Evolutionary conservation across 2,113 vertebrate species (phyloP).

Genomic region (Hirundichthys speculiger): DNA sequence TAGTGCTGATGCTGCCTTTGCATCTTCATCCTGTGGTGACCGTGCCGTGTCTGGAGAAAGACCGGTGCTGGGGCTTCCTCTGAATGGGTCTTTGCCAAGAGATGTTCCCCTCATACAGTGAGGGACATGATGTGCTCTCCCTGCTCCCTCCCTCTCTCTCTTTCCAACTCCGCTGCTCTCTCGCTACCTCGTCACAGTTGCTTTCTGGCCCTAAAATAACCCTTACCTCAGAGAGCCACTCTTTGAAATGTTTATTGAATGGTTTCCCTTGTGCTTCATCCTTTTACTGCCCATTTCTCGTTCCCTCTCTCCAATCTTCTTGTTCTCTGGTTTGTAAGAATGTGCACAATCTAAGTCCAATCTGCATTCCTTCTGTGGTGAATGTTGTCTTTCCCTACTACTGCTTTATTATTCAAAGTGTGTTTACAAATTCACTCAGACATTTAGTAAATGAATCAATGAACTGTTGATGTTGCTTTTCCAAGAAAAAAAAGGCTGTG

Average conservation of each 20-base stretch:
- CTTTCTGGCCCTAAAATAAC: slow-evolving; percentile 72
- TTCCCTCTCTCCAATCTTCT: slow-evolving; percentile 19
- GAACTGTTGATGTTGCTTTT: slow-evolving; percentile 10
- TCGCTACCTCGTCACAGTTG: slow-evolving; percentile 59
- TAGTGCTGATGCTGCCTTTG: slow-evolving; percentile 25
- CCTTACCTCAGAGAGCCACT: slow-evolving; percentile 55
- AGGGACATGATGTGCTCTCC: slow-evolving; percentile 70
- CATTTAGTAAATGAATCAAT: slow-evolving; percentile 20
- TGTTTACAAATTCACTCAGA: slow-evolving; percentile 21
- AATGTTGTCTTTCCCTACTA: slow-evolving; percentile 23
- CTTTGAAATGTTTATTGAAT: slow-evolving; percentile 63
- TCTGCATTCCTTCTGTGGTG: slow-evolving; percentile 30
- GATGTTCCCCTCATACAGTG: slow-evolving; percentile 51
- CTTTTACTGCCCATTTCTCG: background rate
- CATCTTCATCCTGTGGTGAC: slow-evolving; percentile 17
- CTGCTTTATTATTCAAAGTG: slow-evolving; percentile 35
- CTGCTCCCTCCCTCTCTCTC: slow-evolving; percentile 6
- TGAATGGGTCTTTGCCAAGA: slow-evolving; percentile 52
- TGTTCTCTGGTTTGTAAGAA: background rate
- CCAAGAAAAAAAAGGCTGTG: background rate
- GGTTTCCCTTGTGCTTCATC: slow-evolving; percentile 36
- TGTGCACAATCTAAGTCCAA: background rate
- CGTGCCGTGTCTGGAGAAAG: slow-evolving; percentile 31
- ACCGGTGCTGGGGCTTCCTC: slow-evolving; percentile 49
- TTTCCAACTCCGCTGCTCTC: background rate